phyloP scores from a whole-genome alignment of 1,140 invertebrate species.

The Drosophila murphyi region DNA sequence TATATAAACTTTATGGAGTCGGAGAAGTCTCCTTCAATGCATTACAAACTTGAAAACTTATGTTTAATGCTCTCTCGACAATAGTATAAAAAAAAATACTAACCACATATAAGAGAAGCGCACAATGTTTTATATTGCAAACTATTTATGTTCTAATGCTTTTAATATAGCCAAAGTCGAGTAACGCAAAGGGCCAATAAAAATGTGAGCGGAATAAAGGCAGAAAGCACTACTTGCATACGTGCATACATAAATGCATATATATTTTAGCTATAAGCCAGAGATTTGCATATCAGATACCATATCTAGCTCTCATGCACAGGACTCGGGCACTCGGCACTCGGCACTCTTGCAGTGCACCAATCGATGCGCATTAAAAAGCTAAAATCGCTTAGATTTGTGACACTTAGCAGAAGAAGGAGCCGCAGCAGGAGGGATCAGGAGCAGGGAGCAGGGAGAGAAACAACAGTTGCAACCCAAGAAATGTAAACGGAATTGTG shows the following conservation, averaged over 20 bases:
- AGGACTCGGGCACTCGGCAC: background rate
- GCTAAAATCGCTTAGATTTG: slow-evolving; percentile 77
- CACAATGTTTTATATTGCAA: background rate
- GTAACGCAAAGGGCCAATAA: background rate
- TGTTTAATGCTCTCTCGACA: too few species aligned
- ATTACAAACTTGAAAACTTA: too few species aligned
- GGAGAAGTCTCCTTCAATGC: too few species aligned
- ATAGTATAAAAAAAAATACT: too few species aligned
- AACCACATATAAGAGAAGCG: background rate
- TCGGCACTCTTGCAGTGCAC: slow-evolving; percentile 36
- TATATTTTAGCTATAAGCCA: slow-evolving; percentile 9
- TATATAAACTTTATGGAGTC: too few species aligned
- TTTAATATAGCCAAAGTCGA: background rate
- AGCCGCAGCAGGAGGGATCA: slow-evolving; percentile 15
- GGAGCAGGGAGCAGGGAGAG: slow-evolving; percentile 2
- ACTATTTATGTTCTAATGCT: background rate
- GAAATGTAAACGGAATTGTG: slow-evolving; percentile 52
- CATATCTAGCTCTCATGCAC: slow-evolving; percentile 22
- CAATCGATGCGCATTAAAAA: slow-evolving; percentile 74
- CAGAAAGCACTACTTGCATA: background rate
- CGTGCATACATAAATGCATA: background rate
- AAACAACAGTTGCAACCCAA: slow-evolving; percentile 53
- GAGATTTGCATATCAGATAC: slow-evolving; percentile 35
- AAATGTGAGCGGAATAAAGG: background rate
- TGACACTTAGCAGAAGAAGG: slow-evolving; percentile 60